phyloP scores from a whole-genome alignment of 1,140 invertebrate genomes.

The Idris sp. region DNA sequence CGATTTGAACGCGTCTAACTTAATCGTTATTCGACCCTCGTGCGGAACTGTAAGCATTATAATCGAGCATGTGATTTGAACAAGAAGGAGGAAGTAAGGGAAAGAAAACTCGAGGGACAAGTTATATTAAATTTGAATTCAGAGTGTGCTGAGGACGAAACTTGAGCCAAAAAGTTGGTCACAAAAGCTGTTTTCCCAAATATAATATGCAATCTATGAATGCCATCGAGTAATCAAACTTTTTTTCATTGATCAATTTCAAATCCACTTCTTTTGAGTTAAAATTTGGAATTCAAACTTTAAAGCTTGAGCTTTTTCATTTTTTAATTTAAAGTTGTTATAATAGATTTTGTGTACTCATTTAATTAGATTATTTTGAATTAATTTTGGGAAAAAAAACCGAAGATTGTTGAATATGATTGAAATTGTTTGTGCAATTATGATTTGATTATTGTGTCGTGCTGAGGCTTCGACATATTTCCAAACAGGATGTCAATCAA shows the following conservation, averaged over 20 bases:
- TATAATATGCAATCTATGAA: too few relatives aligned
- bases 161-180: constrained; percentile 33
- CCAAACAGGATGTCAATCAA: constrained; percentile 52
- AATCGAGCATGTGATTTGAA: constrained; percentile 52
- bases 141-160: constrained; percentile 33
- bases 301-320: too few relatives aligned
- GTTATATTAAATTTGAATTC: constrained; percentile 56
- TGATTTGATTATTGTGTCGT: constrained; percentile 35
- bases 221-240: too few relatives aligned
- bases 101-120: constrained; percentile 51
- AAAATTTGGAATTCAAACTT: too few relatives aligned
- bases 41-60: constrained; percentile 39
- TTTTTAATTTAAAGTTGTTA: too few relatives aligned
- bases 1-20: constrained; percentile 53
- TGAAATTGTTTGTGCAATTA: constrained; percentile 15
- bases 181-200: too few relatives aligned
- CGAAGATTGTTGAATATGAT: background rate
- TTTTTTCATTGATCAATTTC: too few relatives aligned
- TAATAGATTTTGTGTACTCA: too few relatives aligned
- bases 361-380: too few relatives aligned
- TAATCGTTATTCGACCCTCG: constrained; percentile 57
- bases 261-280: too few relatives aligned
- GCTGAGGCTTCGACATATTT: constrained; percentile 44
- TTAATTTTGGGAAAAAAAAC: too few relatives aligned
- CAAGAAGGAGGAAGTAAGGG: constrained; percentile 45